These are phyloP conservation scores for Protonemura montana DNA, from an alignment of 2,888 invertebrate genomes.

Conservation along the genomic window DNA sequence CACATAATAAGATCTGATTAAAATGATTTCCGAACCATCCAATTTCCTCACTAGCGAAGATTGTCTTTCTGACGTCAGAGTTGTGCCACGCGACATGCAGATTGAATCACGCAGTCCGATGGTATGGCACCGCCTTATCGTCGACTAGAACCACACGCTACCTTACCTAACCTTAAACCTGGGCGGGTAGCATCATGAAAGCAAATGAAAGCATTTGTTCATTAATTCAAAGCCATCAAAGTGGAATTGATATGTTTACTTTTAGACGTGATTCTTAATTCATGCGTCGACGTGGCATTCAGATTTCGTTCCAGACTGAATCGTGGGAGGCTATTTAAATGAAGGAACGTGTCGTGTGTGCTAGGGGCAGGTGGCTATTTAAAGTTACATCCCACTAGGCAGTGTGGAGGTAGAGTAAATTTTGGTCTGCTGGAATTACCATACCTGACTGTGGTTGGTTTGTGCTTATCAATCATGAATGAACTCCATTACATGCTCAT, in stretches of 20 bases:
- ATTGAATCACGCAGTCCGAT: neutral
- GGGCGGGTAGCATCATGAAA: neutral
- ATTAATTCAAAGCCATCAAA: neutral
- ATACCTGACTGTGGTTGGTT: too few relatives aligned
- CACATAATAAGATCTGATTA: neutral
- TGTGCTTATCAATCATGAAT: too few relatives aligned
- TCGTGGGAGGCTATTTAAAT: too few relatives aligned
- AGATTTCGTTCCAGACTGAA: too few relatives aligned
- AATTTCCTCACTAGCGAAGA: neutral
- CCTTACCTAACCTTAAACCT: neutral
- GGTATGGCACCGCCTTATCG: neutral
- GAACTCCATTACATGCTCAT: neutral
- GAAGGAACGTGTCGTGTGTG: too few relatives aligned
- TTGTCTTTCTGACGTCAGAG: neutral
- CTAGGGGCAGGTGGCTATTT: too few relatives aligned
- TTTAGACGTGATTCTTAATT: neutral
- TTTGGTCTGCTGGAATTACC: too few relatives aligned
- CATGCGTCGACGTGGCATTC: neutral
- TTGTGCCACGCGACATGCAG: neutral
- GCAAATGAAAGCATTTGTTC: neutral
- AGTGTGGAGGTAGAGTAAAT: too few relatives aligned
- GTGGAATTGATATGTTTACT: neutral
- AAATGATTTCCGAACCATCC: neutral
- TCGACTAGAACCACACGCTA: neutral
- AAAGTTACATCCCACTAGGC: too few relatives aligned